Evolutionary conservation across 2,113 vertebrate genomes (phyloP), one percentile per base, ranked within the genome.

Genomic region (Xiphias gladius): DNA sequence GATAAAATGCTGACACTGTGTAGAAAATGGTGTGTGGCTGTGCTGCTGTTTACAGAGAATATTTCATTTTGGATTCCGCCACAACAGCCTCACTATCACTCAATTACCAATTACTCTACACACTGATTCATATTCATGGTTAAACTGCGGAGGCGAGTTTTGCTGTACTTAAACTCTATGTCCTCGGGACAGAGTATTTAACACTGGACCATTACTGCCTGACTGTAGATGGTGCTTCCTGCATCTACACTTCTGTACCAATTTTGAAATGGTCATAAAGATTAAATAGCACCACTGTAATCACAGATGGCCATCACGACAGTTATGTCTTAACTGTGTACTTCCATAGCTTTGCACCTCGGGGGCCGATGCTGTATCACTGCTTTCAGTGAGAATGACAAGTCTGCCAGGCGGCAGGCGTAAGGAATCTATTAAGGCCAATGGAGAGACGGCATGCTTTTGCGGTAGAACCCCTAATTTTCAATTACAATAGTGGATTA

Each of bases 401-500:
- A 43, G 83, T 73, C 67, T 73, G 76, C 66, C 84, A 80, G 79
- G 71, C 85, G 62, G 80, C 79, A 82, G 86, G 77, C 48, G 63
- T 58, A n/a, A 35, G 63, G 20, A 62, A 79, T 85, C 70, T 76
- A 82, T 90, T 80, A 80, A 67, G 14, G 54, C 68, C 46, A 14
- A 85, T 72, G 70, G 72, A 76, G 87, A 88, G 81, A 72, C 41
- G 24, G 73, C 72, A 19, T 65, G 78, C 55, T 63, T 73, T 76
- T 73, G 54, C 69, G 5, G 55, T 43, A 55, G 70, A 86, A 84
- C 76, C 91, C 74, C 84, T 90, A 86, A 88, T 93, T 94, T 92
- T 92, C 91, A 92, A 92, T 94, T 93, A 94, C 88, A 92, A 92
- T 82, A 71, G 74, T 63, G 80, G 85, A 91, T 93, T 93, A 93